A percentile compares a stretch with the other conserved stretches of the same genome.
Evolutionary conservation across 2,888 invertebrate species (phyloP).

Genomic region (Luffia ferchaultella): DNA sequence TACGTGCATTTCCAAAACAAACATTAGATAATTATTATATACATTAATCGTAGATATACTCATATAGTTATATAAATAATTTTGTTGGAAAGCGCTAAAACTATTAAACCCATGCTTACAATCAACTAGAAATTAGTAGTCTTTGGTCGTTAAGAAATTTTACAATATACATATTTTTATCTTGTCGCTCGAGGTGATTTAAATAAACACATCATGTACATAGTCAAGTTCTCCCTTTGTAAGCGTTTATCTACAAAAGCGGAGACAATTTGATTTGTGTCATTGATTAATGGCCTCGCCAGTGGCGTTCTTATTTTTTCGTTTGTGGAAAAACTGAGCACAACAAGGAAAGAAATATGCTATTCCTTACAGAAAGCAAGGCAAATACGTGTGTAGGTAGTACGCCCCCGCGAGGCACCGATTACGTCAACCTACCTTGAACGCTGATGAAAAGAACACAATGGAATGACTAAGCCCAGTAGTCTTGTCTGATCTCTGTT

Average conservation of each 20-base stretch:
- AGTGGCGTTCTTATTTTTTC: background rate
- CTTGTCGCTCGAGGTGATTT: too few relatives aligned
- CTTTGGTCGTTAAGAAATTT: too few relatives aligned
- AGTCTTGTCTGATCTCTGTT: too few relatives aligned
- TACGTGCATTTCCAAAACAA: too few relatives aligned
- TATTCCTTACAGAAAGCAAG: background rate
- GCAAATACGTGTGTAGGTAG: background rate
- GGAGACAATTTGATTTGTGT: background rate
- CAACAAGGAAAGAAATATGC: background rate
- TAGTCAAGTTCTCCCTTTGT: background rate
- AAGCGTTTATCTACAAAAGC: background rate
- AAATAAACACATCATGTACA: too few relatives aligned
- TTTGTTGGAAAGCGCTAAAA: too few relatives aligned
- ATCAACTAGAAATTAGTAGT: too few relatives aligned
- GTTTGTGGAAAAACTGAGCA: background rate
- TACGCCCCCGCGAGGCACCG: background rate
- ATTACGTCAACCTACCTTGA: background rate
- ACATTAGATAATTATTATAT: too few relatives aligned
- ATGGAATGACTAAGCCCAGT: background rate
- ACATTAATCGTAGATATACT: too few relatives aligned
- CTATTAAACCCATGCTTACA: too few relatives aligned
- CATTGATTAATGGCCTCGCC: background rate
- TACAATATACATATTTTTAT: too few relatives aligned
- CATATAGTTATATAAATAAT: too few relatives aligned
- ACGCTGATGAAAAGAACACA: background rate